Base-by-base conservation (phyloP, 1,140 invertebrate genomes). In the Leptestheria dahalacensis region DNA sequence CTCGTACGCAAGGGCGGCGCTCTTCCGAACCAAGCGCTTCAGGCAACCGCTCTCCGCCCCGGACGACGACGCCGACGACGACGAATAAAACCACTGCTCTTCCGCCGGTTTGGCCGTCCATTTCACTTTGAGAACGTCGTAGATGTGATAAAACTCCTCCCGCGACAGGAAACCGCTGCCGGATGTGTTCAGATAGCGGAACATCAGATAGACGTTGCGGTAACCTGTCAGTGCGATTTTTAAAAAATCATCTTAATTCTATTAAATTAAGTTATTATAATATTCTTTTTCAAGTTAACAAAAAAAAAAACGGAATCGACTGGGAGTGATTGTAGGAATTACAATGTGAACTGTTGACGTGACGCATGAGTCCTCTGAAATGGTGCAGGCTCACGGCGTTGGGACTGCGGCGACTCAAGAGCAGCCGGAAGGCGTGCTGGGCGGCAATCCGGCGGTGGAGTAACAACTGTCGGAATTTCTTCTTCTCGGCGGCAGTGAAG, bases 401-500 rank as follows among this genome's bases (percentile, higher is more conserved):
- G 69, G 47, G 84, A 77, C 78, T 65, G 12, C 83, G 79, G 65
- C 82, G 81, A 2, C 84, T 85, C 52, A 88, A 83, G 11, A 89
- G 72, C 53, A 88, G 71, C 46, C 82, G 78, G 72, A 92, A 92
- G 1, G 89, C 87, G 67, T 86, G 80, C 58, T 88, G 80, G 70
- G 87, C 88, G 0, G 88, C 90, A 66, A 82, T 78, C 55, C 87
- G 75, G 68, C 90, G 84, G 70, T 94, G 90, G 41, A 92, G 77
- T 61, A 89, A 77, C 41, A 94, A 68, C 67, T 89, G 88, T 62
- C 85, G 79, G 66, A 91, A 87, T 70, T 93, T 94, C 61, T 87
- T 83, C 59, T 88, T 85, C 72, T 94, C 89, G 46, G 88, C 83
- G 25, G 82, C 79, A 15, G 87, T 90, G 70, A 92, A 94, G 3